phyloP scores from a whole-genome alignment of 2,797 vertebrate genomes.

The Rhynchonycteris naso region DNA sequence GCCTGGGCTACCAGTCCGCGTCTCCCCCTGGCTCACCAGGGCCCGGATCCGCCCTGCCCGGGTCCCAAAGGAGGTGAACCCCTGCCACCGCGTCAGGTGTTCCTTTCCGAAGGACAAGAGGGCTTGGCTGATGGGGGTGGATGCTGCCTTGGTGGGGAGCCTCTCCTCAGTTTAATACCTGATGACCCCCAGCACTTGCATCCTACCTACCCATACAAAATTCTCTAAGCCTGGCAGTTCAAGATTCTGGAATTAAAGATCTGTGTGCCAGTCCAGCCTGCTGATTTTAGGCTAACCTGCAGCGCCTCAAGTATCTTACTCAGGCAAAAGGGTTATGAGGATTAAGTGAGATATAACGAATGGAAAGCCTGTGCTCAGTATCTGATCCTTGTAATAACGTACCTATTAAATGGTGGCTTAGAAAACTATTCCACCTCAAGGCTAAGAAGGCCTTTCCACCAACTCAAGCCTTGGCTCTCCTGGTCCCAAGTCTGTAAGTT shows the following conservation, averaged over 20 bases:
- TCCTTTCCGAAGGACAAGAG: neutral
- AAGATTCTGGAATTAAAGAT: slow-evolving; percentile 47
- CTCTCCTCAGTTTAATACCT: neutral
- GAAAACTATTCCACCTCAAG: neutral
- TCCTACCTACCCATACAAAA: neutral
- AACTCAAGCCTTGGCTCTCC: neutral
- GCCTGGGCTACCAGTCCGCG: slow-evolving; percentile 57
- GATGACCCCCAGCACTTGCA: neutral
- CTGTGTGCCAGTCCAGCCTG: neutral
- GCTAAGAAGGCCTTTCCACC: neutral
- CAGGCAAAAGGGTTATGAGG: neutral
- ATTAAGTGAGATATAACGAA: neutral
- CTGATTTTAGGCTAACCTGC: neutral
- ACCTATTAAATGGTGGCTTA: neutral
- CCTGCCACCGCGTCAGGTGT: accelerated
- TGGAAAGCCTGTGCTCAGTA: neutral
- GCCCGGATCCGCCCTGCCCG: slow-evolving; percentile 43
- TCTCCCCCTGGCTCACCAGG: slow-evolving; percentile 30
- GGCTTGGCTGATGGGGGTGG: neutral
- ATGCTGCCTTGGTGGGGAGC: neutral
- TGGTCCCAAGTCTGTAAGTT: neutral
- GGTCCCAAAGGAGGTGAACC: neutral
- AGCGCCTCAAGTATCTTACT: neutral
- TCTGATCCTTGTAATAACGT: neutral
- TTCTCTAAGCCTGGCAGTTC: neutral